Evolutionary conservation across 2,888 invertebrate species (phyloP).

Genomic region (Spilarctia lutea): DNA sequence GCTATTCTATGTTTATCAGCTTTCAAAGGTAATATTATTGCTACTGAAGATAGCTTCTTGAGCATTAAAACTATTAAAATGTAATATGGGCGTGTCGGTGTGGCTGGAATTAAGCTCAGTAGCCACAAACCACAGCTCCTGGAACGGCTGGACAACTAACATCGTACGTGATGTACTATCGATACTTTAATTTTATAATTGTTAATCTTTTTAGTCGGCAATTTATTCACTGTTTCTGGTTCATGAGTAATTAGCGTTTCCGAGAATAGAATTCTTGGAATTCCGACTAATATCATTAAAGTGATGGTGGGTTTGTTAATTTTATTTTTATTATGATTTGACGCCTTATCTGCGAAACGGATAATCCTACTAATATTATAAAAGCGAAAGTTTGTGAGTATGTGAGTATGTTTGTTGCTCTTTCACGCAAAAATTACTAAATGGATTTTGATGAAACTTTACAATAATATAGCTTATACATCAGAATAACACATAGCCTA

Average conservation of each 20-base stretch:
- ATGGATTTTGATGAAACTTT: too few species aligned
- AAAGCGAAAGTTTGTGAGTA: too few species aligned
- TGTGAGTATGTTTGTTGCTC: too few species aligned
- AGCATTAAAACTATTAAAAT: constrained; percentile 82
- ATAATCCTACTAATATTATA: too few species aligned
- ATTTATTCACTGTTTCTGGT: constrained; percentile 23
- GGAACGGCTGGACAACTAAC: constrained; percentile 73
- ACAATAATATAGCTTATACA: too few species aligned
- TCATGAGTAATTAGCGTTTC: constrained; percentile 7
- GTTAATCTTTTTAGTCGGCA: constrained; percentile 42
- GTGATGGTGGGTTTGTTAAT: background rate
- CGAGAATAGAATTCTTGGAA: background rate
- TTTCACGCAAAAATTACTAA: too few species aligned
- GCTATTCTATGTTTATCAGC: constrained; percentile 48
- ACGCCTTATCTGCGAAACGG: background rate
- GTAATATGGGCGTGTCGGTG: constrained; percentile 71
- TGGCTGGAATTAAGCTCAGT: constrained; percentile 73
- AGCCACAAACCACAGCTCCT: constrained; percentile 84
- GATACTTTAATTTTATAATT: constrained; percentile 68
- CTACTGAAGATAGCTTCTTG: constrained; percentile 64
- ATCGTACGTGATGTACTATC: constrained; percentile 61
- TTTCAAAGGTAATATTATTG: constrained; percentile 51
- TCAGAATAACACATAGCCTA: too few species aligned
- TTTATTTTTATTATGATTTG: background rate
- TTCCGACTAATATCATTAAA: background rate